A percentile compares a stretch with the other conserved stretches of the same genome.
Evolutionary conservation across 2,797 vertebrate species (phyloP).

Genomic region (Tamandua tetradactyla): DNA sequence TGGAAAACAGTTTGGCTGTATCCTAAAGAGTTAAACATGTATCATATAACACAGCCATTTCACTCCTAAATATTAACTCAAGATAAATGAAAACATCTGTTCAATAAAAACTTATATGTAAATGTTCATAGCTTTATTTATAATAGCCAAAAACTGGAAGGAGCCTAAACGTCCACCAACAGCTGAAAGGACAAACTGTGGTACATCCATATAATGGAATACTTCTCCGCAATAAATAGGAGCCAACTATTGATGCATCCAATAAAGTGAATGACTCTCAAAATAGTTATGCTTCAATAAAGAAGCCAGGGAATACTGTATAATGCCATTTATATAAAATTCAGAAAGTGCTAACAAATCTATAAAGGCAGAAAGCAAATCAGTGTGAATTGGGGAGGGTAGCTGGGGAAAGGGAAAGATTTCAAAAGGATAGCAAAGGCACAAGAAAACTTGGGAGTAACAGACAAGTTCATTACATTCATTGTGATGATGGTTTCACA

Average conservation of each 20-base stretch:
- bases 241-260: neutral
- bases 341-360: too few relatives aligned
- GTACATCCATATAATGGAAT: too few relatives aligned
- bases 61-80: neutral
- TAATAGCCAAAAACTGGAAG: neutral
- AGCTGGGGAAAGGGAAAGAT: neutral
- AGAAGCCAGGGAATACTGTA: neutral
- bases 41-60: too few relatives aligned
- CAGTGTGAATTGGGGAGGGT: accelerated
- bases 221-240: neutral
- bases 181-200: neutral
- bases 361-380: too few relatives aligned
- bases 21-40: neutral
- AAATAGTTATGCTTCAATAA: neutral
- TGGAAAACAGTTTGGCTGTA: neutral
- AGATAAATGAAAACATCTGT: accelerated
- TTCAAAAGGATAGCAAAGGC: neutral
- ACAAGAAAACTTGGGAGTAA: too few relatives aligned
- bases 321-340: accelerated
- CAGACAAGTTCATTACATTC: accelerated
- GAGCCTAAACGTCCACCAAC: neutral
- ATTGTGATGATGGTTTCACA: neutral
- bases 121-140: neutral
- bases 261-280: accelerated
- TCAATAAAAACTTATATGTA: neutral